A percentile compares a stretch with the other conserved stretches of the same genome.
Evolutionary conservation across 2,113 vertebrate genomes (phyloP).

Genomic region (Elachura formosa): DNA sequence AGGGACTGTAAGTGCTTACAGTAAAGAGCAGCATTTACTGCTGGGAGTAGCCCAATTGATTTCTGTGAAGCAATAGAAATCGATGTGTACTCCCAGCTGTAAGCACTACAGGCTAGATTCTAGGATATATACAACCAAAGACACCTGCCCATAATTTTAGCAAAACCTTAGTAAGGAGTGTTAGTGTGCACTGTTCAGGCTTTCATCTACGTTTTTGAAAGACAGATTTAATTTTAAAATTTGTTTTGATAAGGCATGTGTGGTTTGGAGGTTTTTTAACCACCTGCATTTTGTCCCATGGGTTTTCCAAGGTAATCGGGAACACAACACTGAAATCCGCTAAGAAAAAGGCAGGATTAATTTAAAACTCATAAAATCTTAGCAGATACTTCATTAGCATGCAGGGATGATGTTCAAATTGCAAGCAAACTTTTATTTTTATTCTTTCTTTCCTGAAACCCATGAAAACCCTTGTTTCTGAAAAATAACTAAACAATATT

Average conservation of each 20-base stretch:
- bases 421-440: not conserved
- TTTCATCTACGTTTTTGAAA: not conserved
- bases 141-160: rapidly evolving
- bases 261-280: not conserved
- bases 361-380: not conserved
- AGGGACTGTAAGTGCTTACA: not conserved
- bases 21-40: not conserved
- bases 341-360: not conserved
- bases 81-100: not conserved
- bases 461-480: not conserved
- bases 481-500: not conserved
- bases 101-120: not conserved
- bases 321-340: not conserved
- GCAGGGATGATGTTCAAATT: not conserved
- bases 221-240: not conserved
- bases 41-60: not conserved
- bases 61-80: not conserved
- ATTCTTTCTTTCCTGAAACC: not conserved
- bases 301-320: not conserved
- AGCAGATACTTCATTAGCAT: not conserved
- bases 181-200: not conserved
- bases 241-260: not conserved
- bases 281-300: not conserved
- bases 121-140: not conserved
- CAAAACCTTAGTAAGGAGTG: not conserved